Percentiles rank a stretch among this genome's conserved stretches.
Evolutionary conservation across 2,113 vertebrate species (phyloP).

Genomic region (Zosterops japonicus): DNA sequence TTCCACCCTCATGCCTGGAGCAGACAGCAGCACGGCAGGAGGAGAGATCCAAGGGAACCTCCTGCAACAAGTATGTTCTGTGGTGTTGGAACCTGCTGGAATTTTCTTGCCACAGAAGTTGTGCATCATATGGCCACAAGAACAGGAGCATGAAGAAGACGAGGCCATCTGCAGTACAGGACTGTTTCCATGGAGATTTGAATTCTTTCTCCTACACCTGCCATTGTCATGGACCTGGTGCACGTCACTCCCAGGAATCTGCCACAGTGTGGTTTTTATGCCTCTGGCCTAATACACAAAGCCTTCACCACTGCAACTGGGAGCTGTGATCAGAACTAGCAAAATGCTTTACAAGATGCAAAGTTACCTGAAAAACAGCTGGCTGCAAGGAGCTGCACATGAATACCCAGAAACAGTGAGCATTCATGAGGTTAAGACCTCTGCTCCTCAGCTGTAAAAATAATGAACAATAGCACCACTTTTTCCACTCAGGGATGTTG

Average conservation of each 20-base stretch:
- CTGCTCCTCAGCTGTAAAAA: background rate
- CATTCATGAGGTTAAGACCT: background rate
- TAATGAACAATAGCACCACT: background rate
- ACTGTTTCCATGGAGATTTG: background rate
- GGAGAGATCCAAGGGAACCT: background rate
- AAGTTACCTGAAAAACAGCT: background rate
- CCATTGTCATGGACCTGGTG: background rate
- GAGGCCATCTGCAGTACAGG: background rate
- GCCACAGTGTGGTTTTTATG: rapidly evolving
- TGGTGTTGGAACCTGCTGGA: background rate
- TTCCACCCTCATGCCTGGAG: background rate
- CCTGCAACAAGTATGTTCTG: background rate
- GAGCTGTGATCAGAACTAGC: background rate
- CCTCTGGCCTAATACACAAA: background rate
- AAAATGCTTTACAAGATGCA: background rate
- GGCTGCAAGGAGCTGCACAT: background rate
- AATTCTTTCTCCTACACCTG: background rate
- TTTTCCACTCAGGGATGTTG: background rate
- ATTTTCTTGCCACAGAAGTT: background rate
- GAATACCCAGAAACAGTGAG: background rate
- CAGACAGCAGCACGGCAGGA: background rate
- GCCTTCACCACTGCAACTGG: background rate
- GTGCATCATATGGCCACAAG: too few species aligned
- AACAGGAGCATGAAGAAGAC: background rate
- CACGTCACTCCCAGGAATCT: background rate